A percentile compares a stretch with the other conserved stretches of the same genome.
phyloP scores from a whole-genome alignment of 2,113 vertebrate genomes.

The Hypomesus transpacificus region DNA sequence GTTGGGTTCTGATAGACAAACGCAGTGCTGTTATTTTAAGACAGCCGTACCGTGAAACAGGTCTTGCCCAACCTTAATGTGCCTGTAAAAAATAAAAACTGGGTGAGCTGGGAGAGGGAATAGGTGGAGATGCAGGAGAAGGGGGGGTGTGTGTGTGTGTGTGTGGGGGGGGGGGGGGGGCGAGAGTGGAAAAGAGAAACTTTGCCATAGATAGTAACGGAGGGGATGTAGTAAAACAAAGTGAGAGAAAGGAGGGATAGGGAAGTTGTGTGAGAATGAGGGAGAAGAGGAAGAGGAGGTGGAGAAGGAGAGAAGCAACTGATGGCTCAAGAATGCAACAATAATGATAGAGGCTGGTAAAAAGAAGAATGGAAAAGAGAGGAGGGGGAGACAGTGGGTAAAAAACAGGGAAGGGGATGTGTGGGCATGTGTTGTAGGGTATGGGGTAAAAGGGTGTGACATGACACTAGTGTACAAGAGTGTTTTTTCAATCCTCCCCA shows the following conservation, averaged over 20 bases:
- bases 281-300: background rate
- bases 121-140: background rate
- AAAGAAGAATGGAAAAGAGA: background rate
- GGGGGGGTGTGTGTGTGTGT: too few species aligned
- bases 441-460: conserved; percentile 29
- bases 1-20: background rate
- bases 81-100: background rate
- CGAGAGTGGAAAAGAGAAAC: background rate
- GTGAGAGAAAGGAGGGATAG: background rate
- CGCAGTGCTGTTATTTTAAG: background rate
- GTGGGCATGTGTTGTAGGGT: conserved; percentile 15
- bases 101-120: background rate
- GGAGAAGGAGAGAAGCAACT: background rate
- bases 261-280: background rate
- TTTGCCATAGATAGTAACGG: too few species aligned
- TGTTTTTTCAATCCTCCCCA: background rate
- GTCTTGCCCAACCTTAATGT: background rate
- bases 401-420: background rate
- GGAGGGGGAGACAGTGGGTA: background rate
- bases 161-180: background rate
- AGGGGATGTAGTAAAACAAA: background rate
- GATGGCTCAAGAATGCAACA: background rate
- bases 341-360: background rate
- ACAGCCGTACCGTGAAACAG: background rate
- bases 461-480: conserved; percentile 12